Base-by-base conservation (phyloP, 2,888 invertebrate genomes). In the Schizaphis graminum region DNA sequence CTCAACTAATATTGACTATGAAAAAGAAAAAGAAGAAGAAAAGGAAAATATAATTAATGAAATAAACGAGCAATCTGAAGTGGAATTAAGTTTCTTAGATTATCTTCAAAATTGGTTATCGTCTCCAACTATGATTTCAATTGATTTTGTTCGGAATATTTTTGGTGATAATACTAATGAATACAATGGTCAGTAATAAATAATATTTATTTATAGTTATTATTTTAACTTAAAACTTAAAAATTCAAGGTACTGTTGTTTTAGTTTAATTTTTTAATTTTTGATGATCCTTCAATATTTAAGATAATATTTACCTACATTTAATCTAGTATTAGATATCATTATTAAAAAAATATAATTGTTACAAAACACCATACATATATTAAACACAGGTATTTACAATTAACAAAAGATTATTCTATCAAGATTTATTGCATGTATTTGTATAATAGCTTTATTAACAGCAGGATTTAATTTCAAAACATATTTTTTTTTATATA, bases 91-190 rank as follows among this genome's bases (percentile, higher is more conserved):
- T 47, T 53, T 67, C 26, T 61, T 91, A 21, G 87, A 94, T 87
- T 5, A 67, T 44, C n/a, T 94, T 91, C 61, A 67, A 53, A 89
- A 94, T 67, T 61, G 91, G 86, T 35, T 94, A 67, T 86, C 91
- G 44, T 94, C 67, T 21, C 94, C 94, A 67, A 87, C 91, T 7
- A 35, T 53, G n/a, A 94, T 87, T n/a, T 56, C 94, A 41, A 41
- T 94, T 13, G 41, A 94, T 90, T 91, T 91, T 86, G 8, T 91
- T 44, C 53, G 21, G 53, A 91, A 67, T 16, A 53, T 91, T 1
- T 86, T 94, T 87, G 35, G 61, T 35, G 47, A 67, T 49, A 26
- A 90, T 41, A 86, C 93, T 84, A 61, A 28, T 41, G 61, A 41
- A 61, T 53, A 61, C n/a, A 53, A 91, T 44, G 67, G 94, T 91